phyloP scores from a whole-genome alignment of 2,797 vertebrate genomes.

The Darevskia mixta region DNA sequence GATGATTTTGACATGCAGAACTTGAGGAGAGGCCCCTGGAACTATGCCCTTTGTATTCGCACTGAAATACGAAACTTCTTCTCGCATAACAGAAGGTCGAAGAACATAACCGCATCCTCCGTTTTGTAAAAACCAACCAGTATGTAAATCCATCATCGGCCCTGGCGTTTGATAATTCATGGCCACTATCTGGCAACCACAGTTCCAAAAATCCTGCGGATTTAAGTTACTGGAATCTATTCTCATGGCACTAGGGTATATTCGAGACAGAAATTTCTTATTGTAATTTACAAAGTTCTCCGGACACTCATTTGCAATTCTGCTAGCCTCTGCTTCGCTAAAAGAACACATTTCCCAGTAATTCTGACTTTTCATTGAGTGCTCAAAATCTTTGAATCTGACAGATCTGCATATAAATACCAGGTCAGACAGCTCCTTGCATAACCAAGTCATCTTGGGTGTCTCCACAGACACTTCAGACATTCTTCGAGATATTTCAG shows the following conservation, averaged over 20 bases:
- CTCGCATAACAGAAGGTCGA: conserved; percentile 93
- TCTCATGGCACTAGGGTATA: conserved; percentile 93
- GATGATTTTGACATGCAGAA: conserved; percentile 95
- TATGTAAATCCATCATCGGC: conserved; percentile 96
- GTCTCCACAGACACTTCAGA: conserved; percentile 83
- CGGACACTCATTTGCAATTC: conserved; percentile 91
- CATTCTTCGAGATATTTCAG: conserved; percentile 82
- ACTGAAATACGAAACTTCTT: conserved; percentile 96
- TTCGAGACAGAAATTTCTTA: conserved; percentile 91
- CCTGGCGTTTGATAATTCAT: conserved; percentile 98
- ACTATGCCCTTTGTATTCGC: conserved; percentile 95
- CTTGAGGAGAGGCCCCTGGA: conserved; percentile 94
- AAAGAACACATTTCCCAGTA: conserved; percentile 94
- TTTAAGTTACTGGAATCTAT: conserved; percentile 97
- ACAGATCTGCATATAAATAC: conserved; percentile 85
- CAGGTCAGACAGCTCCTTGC: conserved; percentile 91
- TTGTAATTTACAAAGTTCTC: conserved; percentile 97
- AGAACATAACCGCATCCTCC: conserved; percentile 95
- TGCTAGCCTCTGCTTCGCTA: conserved; percentile 92
- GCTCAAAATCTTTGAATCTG: conserved; percentile 80
- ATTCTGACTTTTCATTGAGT: conserved; percentile 81
- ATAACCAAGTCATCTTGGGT: conserved; percentile 88
- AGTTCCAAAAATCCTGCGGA: conserved; percentile 98
- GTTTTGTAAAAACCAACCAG: conserved; percentile 95
- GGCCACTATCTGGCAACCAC: conserved; percentile 96